phyloP scores from a whole-genome alignment of 2,888 invertebrate species.

The Pachliopta kotzebuea region DNA sequence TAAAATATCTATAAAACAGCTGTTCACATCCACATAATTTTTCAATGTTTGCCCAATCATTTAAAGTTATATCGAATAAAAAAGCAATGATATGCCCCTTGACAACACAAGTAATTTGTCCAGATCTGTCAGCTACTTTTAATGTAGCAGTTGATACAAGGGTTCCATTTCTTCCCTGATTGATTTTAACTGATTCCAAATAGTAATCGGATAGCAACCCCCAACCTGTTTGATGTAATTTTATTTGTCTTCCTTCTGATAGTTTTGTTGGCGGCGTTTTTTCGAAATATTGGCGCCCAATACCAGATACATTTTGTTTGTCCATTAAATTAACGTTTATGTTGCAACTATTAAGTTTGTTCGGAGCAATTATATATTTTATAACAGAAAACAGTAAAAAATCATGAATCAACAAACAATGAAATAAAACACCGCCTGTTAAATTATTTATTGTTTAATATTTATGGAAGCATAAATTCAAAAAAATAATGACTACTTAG shows the following conservation, averaged over 20 bases:
- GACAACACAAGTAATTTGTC: slow-evolving; percentile 61
- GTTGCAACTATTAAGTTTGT: not conserved
- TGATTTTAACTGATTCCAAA: slow-evolving; percentile 71
- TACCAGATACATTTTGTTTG: slow-evolving; percentile 21
- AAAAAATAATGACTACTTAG: too few relatives aligned
- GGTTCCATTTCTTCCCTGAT: slow-evolving; percentile 43
- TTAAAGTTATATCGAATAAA: slow-evolving; percentile 56
- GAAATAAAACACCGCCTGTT: too few relatives aligned
- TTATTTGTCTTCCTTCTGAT: slow-evolving; percentile 54
- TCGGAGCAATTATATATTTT: not conserved
- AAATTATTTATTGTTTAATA: too few relatives aligned
- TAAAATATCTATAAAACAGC: slow-evolving; percentile 70
- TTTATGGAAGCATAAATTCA: too few relatives aligned
- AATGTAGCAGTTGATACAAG: slow-evolving; percentile 56
- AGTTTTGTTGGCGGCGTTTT: slow-evolving; percentile 42
- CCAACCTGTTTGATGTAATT: slow-evolving; percentile 57
- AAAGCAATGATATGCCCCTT: slow-evolving; percentile 56
- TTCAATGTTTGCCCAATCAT: slow-evolving; percentile 66
- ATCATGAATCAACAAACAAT: not conserved
- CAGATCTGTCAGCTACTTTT: slow-evolving; percentile 60
- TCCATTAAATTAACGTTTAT: slow-evolving; percentile 35
- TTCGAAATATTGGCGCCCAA: slow-evolving; percentile 21
- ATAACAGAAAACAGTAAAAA: too few relatives aligned
- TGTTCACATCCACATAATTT: slow-evolving; percentile 57
- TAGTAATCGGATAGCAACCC: slow-evolving; percentile 62